Percentiles rank a stretch among this genome's conserved stretches.
phyloP scores from a whole-genome alignment of 2,113 vertebrate genomes.

The Apodemus speciosus region DNA sequence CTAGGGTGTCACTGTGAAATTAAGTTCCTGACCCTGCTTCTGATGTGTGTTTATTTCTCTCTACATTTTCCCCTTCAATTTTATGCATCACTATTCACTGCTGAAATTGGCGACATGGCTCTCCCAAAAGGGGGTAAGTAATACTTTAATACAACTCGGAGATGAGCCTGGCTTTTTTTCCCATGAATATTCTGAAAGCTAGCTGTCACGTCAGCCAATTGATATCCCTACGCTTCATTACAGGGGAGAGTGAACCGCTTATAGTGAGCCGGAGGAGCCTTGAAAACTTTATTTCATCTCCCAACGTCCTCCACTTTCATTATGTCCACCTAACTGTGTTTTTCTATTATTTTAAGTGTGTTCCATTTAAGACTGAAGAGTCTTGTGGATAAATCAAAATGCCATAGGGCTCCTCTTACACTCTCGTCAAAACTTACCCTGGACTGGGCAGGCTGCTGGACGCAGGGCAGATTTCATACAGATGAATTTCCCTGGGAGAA shows the following conservation, averaged over 20 bases:
- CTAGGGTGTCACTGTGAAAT: conserved; percentile 99
- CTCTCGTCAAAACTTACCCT: conserved; percentile 70
- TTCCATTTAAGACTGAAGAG: conserved; percentile 69
- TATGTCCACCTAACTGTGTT: conserved; percentile 75
- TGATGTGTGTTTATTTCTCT: conserved; percentile 99
- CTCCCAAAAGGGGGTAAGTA: conserved; percentile 94
- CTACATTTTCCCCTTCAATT: conserved; percentile 97
- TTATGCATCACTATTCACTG: conserved; percentile 95
- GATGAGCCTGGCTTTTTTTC: conserved; percentile 91
- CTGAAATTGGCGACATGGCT: conserved; percentile 91
- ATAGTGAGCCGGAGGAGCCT: conserved; percentile 82
- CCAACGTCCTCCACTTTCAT: conserved; percentile 78
- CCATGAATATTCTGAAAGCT: conserved; percentile 98
- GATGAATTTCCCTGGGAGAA: conserved; percentile 57
- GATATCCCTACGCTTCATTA: conserved; percentile 89
- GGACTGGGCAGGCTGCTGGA: conserved; percentile 13
- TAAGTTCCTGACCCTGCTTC: conserved; percentile 99
- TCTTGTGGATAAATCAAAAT: conserved; percentile 74
- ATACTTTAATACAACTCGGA: conserved; percentile 98
- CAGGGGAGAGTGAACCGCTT: conserved; percentile 83
- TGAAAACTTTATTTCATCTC: conserved; percentile 85
- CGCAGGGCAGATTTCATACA: not conserved
- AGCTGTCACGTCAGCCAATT: conserved; percentile 93
- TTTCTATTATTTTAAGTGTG: conserved; percentile 85
- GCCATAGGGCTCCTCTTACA: conserved; percentile 53